These are phyloP conservation scores for Distichodus sexfasciatus DNA, from an alignment of 2,797 vertebrate genomes.

Conservation along the genomic window DNA sequence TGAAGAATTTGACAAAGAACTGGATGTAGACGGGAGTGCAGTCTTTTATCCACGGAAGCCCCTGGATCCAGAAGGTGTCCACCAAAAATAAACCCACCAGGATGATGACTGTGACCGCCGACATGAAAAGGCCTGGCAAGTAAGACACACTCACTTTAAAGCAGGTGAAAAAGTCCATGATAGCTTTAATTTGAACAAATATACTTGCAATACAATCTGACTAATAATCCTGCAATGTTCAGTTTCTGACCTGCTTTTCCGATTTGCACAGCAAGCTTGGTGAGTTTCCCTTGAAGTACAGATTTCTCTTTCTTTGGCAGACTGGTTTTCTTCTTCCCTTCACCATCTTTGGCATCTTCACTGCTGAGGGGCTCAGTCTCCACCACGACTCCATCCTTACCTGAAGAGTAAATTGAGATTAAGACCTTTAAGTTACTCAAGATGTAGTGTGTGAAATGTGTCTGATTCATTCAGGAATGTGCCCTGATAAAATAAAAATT, in stretches of 20 bases:
- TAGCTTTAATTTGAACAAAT: too few species aligned
- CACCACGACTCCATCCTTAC: slow-evolving; percentile 83
- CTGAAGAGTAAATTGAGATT: slow-evolving; percentile 62
- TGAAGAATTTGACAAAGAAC: slow-evolving; percentile 98
- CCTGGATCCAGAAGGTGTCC: slow-evolving; percentile 91
- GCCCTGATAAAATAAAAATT: too few species aligned
- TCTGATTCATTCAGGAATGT: too few species aligned
- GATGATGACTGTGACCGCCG: slow-evolving; percentile 90
- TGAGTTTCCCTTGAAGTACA: slow-evolving; percentile 96
- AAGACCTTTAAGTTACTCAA: too few species aligned
- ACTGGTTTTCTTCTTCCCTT: slow-evolving; percentile 84
- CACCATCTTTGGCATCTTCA: slow-evolving; percentile 76
- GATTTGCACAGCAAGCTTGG: slow-evolving; percentile 95
- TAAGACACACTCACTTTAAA: too few species aligned
- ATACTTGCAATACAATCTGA: not conserved
- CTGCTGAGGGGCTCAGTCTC: slow-evolving; percentile 93
- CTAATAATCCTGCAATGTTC: not conserved
- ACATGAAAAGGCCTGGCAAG: slow-evolving; percentile 91
- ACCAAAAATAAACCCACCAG: slow-evolving; percentile 90
- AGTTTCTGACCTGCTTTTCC: slow-evolving; percentile 88
- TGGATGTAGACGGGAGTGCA: slow-evolving; percentile 92
- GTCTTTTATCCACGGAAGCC: slow-evolving; percentile 80
- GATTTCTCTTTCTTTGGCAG: slow-evolving; percentile 96
- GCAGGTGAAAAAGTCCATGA: too few species aligned
- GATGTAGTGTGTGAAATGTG: too few species aligned